These are phyloP conservation scores for Cyaniris semiargus DNA, from an alignment of 2,888 invertebrate genomes.

Conservation along the genomic window DNA sequence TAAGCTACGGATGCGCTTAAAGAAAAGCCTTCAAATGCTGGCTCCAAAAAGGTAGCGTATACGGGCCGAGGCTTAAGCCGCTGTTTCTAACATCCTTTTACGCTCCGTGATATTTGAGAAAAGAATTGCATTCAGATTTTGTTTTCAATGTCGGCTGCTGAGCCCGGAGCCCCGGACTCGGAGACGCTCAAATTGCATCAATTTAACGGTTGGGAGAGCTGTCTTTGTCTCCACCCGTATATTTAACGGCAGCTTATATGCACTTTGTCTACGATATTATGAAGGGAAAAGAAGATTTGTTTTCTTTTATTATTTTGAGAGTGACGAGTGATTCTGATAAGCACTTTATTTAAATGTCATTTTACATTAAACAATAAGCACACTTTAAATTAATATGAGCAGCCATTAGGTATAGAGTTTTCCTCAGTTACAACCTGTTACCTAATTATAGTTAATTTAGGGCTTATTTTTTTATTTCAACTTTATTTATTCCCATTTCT, in stretches of 20 bases:
- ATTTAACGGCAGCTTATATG: not conserved
- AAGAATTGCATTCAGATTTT: not conserved
- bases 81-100: not conserved
- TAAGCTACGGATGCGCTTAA: no score
- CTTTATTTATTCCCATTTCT: no score
- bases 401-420: no score
- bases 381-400: no score
- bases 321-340: not conserved
- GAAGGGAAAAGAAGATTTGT: not conserved
- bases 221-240: not conserved
- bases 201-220: not conserved
- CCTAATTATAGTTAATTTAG: no score
- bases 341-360: no score
- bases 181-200: conserved; percentile 8
- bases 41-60: not conserved
- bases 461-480: no score
- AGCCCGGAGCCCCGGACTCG: not conserved
- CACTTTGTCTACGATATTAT: not conserved
- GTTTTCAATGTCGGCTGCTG: not conserved
- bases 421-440: no score
- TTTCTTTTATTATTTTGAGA: no score
- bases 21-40: no score
- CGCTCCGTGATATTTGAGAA: no score
- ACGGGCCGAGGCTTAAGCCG: not conserved
- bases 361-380: no score